Evolutionary conservation across 2,797 vertebrate species (phyloP).

Genomic region (Forpus xanthops): DNA sequence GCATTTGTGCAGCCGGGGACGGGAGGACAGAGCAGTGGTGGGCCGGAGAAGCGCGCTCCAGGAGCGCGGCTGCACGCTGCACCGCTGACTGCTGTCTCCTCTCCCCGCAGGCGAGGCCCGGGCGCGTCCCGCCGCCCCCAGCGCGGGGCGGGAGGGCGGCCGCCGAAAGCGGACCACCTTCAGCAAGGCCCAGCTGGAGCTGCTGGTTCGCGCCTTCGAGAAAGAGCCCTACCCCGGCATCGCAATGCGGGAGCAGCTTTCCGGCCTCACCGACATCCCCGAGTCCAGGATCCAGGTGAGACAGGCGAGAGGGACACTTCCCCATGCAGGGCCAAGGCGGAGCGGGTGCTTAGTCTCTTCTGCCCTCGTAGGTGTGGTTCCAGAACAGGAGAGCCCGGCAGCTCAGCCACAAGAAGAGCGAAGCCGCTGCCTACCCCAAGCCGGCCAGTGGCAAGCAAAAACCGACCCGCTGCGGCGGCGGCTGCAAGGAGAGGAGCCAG

Average conservation of each 20-base stretch:
- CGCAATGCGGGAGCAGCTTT: slow-evolving; percentile 54
- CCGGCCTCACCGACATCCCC: slow-evolving; percentile 51
- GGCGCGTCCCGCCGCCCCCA: background rate
- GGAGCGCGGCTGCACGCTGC: background rate
- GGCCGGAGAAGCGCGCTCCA: background rate
- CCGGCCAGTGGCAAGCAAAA: background rate
- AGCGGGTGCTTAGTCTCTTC: background rate
- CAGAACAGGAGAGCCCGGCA: slow-evolving; percentile 70
- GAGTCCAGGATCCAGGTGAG: slow-evolving; percentile 68
- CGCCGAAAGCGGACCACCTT: slow-evolving; percentile 60
- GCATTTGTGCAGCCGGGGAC: background rate
- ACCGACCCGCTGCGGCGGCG: background rate
- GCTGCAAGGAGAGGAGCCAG: background rate
- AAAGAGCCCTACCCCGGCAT: slow-evolving; percentile 67
- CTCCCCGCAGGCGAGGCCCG: background rate
- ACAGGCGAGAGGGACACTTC: background rate
- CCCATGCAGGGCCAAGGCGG: background rate
- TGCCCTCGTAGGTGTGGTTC: slow-evolving; percentile 60
- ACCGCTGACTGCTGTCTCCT: background rate
- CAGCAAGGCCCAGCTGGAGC: slow-evolving; percentile 47
- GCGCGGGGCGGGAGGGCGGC: slow-evolving; percentile 10
- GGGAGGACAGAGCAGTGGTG: background rate
- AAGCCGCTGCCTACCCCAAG: background rate
- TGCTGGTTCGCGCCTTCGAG: slow-evolving; percentile 61
- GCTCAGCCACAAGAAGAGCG: slow-evolving; percentile 50